Evolutionary conservation across 2,113 vertebrate genomes (phyloP), one percentile per base, ranked within the genome.

Genomic region (Microcebus jonahi): DNA sequence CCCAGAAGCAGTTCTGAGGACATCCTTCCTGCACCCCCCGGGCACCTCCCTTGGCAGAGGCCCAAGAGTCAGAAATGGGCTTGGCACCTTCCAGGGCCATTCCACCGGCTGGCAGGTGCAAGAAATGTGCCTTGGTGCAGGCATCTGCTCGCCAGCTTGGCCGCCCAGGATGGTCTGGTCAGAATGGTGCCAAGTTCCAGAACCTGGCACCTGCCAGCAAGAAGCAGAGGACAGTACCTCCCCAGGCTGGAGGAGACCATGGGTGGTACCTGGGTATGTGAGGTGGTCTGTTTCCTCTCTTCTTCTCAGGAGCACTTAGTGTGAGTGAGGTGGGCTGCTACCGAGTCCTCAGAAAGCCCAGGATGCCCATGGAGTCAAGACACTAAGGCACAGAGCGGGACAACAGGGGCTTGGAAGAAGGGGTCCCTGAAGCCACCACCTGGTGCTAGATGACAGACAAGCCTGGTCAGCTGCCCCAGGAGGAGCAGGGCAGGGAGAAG

Each of bases 61-160:
- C 68, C 93, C 0, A 12, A 68, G 42, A 75, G 90, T 61, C 29
- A 4, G 77, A 96, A 97, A 86, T 17, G 42, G 89, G 42, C 87
- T 88, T 96, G 95, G 95, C 97, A 95, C 88, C 95, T 96, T 89
- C 90, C 27, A 0, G 68, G 79, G 83, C 81, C 71, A 23, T 79
- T 94, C 83, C 55, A 50, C 90, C 6, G 68, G 68, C 77, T 95
- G 92, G 96, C 97, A 97, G 96, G 96, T 97, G 94, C 31, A 8
- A 82, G 88, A 88, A 90, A 94, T 55, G 36, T 95, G 96, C 96
- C 83, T 96, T 31, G 82, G 77, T 97, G 91, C 91, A 95, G 91
- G 95, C 86, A 92, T 85, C 77, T 80, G 87, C 90, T 95, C 4
- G 0, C 90, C 77, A 5, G 55, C 76, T 85, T 96, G 91, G 87